A percentile compares a stretch with the other conserved stretches of the same genome.
Evolutionary conservation across 2,888 invertebrate species (phyloP).

Genomic region (Drosophila nr. perissopoda): DNA sequence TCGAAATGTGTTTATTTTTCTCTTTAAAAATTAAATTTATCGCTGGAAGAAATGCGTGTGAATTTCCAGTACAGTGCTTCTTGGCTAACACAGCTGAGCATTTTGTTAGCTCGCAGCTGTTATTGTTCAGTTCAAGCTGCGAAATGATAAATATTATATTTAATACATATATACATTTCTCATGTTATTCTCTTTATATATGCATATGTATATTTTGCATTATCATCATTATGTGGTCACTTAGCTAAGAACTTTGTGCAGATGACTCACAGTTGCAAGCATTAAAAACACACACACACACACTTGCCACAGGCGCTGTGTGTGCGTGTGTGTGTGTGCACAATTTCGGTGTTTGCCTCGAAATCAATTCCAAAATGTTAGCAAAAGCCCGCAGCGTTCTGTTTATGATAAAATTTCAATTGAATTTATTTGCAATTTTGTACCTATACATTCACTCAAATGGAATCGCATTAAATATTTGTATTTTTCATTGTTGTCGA

Average conservation of each 20-base stretch:
- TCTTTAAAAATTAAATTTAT: background rate
- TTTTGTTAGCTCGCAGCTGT: conserved; percentile 43
- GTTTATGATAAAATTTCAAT: conserved; percentile 70
- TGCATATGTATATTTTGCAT: conserved; percentile 43
- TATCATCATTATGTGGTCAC: conserved; percentile 43
- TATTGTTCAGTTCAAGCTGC: background rate
- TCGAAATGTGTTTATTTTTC: background rate
- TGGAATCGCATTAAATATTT: conserved; percentile 73
- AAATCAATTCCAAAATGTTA: conserved; percentile 69
- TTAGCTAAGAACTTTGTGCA: conserved; percentile 24
- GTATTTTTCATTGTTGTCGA: conserved; percentile 53
- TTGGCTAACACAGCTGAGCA: conserved; percentile 20
- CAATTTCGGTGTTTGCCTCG: conserved; percentile 46
- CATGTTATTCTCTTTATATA: background rate
- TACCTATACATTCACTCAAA: conserved; percentile 46
- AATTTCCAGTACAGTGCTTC: conserved; percentile 9
- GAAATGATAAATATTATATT: conserved; percentile 14
- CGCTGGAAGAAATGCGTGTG: background rate
- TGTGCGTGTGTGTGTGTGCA: conserved; percentile 22
- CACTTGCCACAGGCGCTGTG: conserved; percentile 12
- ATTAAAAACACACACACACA: background rate
- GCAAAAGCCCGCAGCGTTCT: conserved; percentile 65
- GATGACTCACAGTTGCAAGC: conserved; percentile 41
- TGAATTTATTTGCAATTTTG: conserved; percentile 64
- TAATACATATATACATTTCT: background rate